phyloP scores from a whole-genome alignment of 2,113 vertebrate species.

The Cebus imitator region DNA sequence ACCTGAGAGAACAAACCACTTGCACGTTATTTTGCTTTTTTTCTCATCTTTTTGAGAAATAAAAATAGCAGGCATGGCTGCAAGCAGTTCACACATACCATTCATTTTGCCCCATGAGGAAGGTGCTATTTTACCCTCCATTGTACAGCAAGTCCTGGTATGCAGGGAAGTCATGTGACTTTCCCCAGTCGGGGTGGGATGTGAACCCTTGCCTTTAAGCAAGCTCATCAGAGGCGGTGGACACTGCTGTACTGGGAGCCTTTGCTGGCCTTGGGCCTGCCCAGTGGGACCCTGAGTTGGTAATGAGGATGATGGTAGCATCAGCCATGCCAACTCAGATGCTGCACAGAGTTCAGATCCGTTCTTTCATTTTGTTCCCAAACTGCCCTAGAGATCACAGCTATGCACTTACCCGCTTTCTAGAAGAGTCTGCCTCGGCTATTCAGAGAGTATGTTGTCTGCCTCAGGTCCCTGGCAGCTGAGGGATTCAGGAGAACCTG shows the following conservation, averaged over 20 bases:
- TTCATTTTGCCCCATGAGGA: fast-evolving
- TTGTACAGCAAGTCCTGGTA: background rate
- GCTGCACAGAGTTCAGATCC: fast-evolving
- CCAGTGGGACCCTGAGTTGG: fast-evolving
- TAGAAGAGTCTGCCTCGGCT: background rate
- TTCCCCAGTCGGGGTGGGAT: too few species aligned
- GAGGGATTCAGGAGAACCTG: background rate
- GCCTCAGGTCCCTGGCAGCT: background rate
- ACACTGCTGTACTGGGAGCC: background rate
- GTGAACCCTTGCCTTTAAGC: background rate
- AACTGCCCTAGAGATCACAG: fast-evolving
- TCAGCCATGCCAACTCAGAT: background rate
- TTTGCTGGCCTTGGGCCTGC: background rate
- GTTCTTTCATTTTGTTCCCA: fast-evolving
- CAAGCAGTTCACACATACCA: fast-evolving
- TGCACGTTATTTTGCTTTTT: background rate
- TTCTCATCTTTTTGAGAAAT: background rate
- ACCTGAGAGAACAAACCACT: background rate
- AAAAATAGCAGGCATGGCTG: fast-evolving
- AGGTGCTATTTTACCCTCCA: fast-evolving
- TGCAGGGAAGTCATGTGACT: background rate
- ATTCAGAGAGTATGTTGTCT: fast-evolving
- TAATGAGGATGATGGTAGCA: background rate
- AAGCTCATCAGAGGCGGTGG: fast-evolving
- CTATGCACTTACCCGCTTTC: fast-evolving